These are phyloP conservation scores for Chrysopa pallens DNA, from an alignment of 1,140 invertebrate species.

Conservation along the genomic window DNA sequence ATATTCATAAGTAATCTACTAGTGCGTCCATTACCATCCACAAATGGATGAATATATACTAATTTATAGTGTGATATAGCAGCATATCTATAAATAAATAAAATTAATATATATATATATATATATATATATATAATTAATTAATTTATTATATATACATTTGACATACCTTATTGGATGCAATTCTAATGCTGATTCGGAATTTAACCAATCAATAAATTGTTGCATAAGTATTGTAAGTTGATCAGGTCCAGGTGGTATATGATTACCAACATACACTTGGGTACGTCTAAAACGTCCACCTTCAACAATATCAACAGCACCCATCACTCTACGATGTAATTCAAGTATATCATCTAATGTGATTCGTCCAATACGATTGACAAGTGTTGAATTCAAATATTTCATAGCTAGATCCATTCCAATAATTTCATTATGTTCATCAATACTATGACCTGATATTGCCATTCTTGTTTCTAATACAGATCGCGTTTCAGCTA, in stretches of 20 bases:
- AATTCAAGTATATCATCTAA: slow-evolving; percentile 83
- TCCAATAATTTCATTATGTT: slow-evolving; percentile 92
- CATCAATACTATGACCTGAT: slow-evolving; percentile 83
- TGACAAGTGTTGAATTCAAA: slow-evolving; percentile 79
- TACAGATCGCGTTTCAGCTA: slow-evolving; percentile 82
- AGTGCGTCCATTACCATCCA: slow-evolving; percentile 88
- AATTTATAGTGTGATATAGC: slow-evolving; percentile 92
- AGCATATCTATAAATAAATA: slow-evolving; percentile 47
- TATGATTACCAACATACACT: slow-evolving; percentile 83
- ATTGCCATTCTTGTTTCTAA: slow-evolving; percentile 87
- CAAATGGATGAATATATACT: slow-evolving; percentile 87
- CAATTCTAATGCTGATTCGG: slow-evolving; percentile 60
- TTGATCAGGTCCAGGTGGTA: slow-evolving; percentile 68
- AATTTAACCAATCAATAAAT: slow-evolving; percentile 82
- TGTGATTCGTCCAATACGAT: slow-evolving; percentile 46
- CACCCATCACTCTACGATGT: slow-evolving; percentile 80
- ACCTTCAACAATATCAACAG: slow-evolving; percentile 79
- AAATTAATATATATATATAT: not conserved
- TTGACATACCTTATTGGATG: slow-evolving; percentile 65
- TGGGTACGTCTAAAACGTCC: slow-evolving; percentile 64
- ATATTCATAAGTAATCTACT: slow-evolving; percentile 91
- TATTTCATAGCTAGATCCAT: slow-evolving; percentile 90
- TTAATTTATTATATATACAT: not conserved
- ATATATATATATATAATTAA: slow-evolving; percentile 36
- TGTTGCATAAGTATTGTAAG: slow-evolving; percentile 69